phyloP scores from a whole-genome alignment of 2,113 vertebrate species.

The Coracopsis vasa region DNA sequence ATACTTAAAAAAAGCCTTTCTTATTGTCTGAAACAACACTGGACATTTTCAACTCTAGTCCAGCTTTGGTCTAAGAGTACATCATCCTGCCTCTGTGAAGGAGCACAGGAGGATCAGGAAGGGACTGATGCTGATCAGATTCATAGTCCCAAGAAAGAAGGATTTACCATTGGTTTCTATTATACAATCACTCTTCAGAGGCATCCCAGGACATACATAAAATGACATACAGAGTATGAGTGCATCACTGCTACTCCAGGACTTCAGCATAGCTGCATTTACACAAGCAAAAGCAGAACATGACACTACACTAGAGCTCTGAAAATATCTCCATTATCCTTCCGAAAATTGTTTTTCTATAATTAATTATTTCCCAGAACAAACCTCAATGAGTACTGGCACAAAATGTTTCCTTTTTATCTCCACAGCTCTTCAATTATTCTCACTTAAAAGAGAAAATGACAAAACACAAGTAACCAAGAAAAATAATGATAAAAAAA shows the following conservation, averaged over 20 bases:
- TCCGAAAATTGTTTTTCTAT: background rate
- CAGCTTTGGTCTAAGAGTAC: background rate
- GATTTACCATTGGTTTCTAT: background rate
- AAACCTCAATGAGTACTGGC: background rate
- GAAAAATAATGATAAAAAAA: background rate
- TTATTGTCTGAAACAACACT: background rate
- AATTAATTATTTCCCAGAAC: background rate
- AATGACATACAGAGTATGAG: accelerated
- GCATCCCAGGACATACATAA: background rate
- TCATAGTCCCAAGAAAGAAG: background rate
- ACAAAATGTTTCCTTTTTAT: background rate
- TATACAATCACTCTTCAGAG: background rate
- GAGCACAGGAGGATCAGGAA: background rate
- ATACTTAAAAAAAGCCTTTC: background rate
- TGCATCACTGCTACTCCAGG: background rate
- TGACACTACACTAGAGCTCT: background rate
- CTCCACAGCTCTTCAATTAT: background rate
- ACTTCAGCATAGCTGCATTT: background rate
- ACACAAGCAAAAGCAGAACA: background rate
- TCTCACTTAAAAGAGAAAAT: background rate
- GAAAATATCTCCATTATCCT: background rate
- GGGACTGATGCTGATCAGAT: background rate
- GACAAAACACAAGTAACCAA: background rate
- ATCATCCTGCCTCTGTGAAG: background rate
- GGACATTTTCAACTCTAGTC: background rate